Evolutionary conservation across 2,113 vertebrate species (phyloP), one percentile per base, ranked within the genome.

Genomic region (Chaenogobius annularis): DNA sequence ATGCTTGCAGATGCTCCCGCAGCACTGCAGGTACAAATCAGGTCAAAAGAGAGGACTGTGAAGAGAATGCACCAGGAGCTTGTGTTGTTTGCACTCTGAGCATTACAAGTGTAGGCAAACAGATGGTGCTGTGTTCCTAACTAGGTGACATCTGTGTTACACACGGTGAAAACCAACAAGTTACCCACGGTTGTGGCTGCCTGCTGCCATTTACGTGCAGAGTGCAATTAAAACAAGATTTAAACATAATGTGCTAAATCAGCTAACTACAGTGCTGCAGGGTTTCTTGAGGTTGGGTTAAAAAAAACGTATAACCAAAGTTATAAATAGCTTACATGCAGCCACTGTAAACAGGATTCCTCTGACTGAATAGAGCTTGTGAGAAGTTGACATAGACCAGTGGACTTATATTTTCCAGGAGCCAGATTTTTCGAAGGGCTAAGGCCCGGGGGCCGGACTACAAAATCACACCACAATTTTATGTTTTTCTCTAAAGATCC

Each of bases 181-280:
- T 83, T 31, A 20, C 68, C 19, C 12, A 54, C 17, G n/a, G 0
- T 7, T 43, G 4, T 70, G 68, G 48, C 62, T 73, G n/a, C 47
- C 66, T 59, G 55, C 12, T 64, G 67, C 64, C 59, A n/a, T 62
- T 59, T 50, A 63, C 40, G 71, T 64, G 54, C 70, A 63, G 68
- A 47, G 19, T 63, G 26, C 19, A 68, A 44, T 47, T 64, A 54
- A 9, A 75, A 20, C 20, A 58, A 37, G 19, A 70, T 67, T 14
- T 56, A 50, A 65, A 14, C 12, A 63, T 67, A 73, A 63, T 22
- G 12, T 70, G 59, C 23, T 40, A 54, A 64, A 20, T 10, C 10
- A 13, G 20, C 63, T 10, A 15, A 52, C 12, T 22, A 35, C 8
- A 61, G 14, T 26, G 23, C 9, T 1, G 7, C 14, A 37, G 17